A percentile compares a stretch with the other conserved stretches of the same genome.
Evolutionary conservation across 2,888 invertebrate species (phyloP).

Genomic region (Brachycybe producta): DNA sequence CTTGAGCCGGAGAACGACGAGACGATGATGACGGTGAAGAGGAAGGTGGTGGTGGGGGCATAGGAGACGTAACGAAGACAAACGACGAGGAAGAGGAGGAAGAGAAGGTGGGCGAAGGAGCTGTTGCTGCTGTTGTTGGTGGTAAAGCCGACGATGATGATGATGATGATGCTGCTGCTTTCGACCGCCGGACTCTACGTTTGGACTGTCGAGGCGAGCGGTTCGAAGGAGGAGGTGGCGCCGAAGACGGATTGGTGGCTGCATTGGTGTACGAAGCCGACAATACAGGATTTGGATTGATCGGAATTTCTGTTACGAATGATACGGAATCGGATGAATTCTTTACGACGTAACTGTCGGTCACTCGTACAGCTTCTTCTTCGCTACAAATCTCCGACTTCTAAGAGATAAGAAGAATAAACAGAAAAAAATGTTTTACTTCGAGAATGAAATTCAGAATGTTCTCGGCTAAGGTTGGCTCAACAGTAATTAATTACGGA

Average conservation of each 20-base stretch:
- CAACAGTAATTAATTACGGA: too few species aligned
- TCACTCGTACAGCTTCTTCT: too few species aligned
- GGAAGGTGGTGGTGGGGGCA: constrained; percentile 1
- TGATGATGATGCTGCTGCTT: background rate
- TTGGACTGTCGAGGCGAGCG: constrained; percentile 18
- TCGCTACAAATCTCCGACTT: too few species aligned
- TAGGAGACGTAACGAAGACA: constrained; percentile 11
- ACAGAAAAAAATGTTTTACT: too few species aligned
- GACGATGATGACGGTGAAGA: constrained; percentile 5
- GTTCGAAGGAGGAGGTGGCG: constrained; percentile 8
- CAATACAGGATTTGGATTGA: too few species aligned
- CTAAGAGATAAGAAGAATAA: too few species aligned
- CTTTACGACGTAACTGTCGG: too few species aligned
- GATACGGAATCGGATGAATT: too few species aligned
- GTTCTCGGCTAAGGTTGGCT: too few species aligned
- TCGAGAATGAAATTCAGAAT: too few species aligned
- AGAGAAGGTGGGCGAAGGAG: constrained; percentile 14
- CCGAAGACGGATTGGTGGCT: constrained; percentile 21
- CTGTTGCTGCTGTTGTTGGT: constrained; percentile 2
- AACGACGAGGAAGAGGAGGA: constrained; percentile 17
- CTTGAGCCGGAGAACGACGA: constrained; percentile 13
- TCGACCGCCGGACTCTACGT: background rate
- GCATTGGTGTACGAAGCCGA: too few species aligned
- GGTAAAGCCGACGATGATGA: background rate
- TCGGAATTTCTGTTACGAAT: too few species aligned